Conservation (phyloP, 2,888 invertebrate genomes). For the Colostygia pectinataria region DNA sequence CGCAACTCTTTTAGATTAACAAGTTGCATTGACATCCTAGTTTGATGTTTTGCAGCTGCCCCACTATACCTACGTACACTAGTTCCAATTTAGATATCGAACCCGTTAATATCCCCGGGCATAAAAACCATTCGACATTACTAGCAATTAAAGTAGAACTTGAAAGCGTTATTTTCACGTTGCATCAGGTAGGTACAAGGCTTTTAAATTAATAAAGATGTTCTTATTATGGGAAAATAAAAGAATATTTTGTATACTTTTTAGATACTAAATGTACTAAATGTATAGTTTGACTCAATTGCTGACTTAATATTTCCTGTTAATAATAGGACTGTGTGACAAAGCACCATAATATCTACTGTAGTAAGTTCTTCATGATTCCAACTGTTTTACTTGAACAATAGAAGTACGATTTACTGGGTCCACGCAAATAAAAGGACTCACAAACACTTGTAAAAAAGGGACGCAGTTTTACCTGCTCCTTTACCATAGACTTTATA, state of each 20-base stretch:
- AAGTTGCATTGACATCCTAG: conserved; percentile 47
- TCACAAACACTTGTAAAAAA: conserved; percentile 64
- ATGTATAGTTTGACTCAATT: background rate
- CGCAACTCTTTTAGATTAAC: conserved; percentile 53
- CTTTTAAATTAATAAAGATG: too few species aligned
- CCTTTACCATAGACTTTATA: conserved; percentile 27
- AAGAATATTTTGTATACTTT: too few species aligned
- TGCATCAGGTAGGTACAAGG: background rate
- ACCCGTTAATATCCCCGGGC: conserved; percentile 9
- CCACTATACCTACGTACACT: conserved; percentile 16
- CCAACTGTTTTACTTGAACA: conserved; percentile 30
- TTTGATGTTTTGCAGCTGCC: conserved; percentile 36
- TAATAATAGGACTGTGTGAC: conserved; percentile 21
- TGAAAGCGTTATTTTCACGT: background rate
- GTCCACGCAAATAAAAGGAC: conserved; percentile 46
- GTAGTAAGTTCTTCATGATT: conserved; percentile 28
- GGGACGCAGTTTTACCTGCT: conserved; percentile 74
- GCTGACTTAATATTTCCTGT: conserved; percentile 18
- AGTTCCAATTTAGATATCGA: conserved; percentile 26
- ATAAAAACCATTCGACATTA: conserved; percentile 7
- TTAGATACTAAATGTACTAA: too few species aligned
- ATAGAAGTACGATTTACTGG: conserved; percentile 30
- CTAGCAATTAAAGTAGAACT: conserved; percentile 6
- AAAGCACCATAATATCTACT: conserved; percentile 24
- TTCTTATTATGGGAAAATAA: too few species aligned